These are phyloP conservation scores for Anguilla megastoma DNA, from an alignment of 2,797 vertebrate genomes.

Conservation along the genomic window DNA sequence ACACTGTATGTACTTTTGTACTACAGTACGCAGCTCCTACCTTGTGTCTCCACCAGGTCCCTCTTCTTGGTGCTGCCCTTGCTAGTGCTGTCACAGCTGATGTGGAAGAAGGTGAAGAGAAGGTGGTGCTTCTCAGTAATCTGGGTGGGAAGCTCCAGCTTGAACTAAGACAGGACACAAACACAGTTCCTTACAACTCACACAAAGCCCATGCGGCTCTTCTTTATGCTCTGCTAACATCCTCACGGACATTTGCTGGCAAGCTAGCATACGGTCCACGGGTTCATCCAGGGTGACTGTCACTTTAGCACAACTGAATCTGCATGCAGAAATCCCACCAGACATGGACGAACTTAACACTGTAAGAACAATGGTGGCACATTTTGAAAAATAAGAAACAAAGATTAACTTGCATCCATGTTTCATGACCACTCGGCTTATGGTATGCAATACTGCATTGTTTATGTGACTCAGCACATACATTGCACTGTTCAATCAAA, in stretches of 20 bases:
- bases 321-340: not conserved
- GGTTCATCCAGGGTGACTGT: not conserved
- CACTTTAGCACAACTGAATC: not conserved
- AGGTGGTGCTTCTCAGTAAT: constrained; percentile 94
- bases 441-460: not conserved
- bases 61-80: constrained; percentile 90
- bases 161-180: constrained; percentile 75
- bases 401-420: not conserved
- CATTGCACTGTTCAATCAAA: not conserved
- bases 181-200: not conserved
- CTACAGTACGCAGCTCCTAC: constrained; percentile 57
- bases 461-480: not conserved
- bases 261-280: no score
- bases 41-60: constrained; percentile 88
- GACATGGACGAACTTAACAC: not conserved
- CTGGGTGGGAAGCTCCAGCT: constrained; percentile 93
- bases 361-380: not conserved
- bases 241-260: not conserved
- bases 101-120: constrained; percentile 92
- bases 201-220: not conserved
- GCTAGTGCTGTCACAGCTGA: constrained; percentile 92
- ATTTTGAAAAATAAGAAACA: not conserved
- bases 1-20: not conserved
- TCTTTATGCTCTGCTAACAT: not conserved
- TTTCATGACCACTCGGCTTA: not conserved